Evolutionary conservation across 64 coral and sea anemone genomes (phyloP).

Genomic region (Montipora sp.): DNA sequence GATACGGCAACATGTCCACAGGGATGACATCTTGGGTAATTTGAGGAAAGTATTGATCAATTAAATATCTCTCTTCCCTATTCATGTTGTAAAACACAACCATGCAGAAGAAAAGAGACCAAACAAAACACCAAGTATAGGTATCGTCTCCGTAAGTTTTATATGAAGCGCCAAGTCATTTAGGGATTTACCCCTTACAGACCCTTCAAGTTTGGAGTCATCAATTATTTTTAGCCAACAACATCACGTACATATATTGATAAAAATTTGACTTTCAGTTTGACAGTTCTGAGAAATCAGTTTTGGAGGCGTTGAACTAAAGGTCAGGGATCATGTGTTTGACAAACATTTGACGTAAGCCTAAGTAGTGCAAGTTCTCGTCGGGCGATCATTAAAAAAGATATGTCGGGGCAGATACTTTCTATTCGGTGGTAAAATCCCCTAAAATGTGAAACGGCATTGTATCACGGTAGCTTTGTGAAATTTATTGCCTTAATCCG

Average conservation of each 20-base stretch:
- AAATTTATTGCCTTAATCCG: no score
- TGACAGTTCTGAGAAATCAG: background rate
- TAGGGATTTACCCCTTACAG: background rate
- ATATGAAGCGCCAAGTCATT: background rate
- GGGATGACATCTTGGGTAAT: conserved; percentile 68
- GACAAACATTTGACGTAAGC: no score
- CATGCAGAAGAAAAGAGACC: background rate
- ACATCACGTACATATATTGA: background rate
- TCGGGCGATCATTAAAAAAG: no score
- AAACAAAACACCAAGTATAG: background rate
- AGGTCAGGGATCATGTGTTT: background rate
- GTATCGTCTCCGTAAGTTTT: background rate
- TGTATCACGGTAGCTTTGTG: no score
- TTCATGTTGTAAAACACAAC: conserved; percentile 37
- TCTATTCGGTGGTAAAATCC: no score
- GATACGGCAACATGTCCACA: conserved; percentile 59
- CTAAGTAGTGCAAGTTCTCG: no score
- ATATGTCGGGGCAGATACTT: no score
- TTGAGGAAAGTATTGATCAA: background rate
- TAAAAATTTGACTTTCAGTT: background rate
- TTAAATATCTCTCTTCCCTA: conserved; percentile 30
- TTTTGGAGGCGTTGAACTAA: background rate
- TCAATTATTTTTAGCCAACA: background rate
- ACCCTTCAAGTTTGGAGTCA: background rate
- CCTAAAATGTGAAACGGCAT: no score